Evolutionary conservation across 2,888 invertebrate species (phyloP).

Genomic region (Nebria salina): DNA sequence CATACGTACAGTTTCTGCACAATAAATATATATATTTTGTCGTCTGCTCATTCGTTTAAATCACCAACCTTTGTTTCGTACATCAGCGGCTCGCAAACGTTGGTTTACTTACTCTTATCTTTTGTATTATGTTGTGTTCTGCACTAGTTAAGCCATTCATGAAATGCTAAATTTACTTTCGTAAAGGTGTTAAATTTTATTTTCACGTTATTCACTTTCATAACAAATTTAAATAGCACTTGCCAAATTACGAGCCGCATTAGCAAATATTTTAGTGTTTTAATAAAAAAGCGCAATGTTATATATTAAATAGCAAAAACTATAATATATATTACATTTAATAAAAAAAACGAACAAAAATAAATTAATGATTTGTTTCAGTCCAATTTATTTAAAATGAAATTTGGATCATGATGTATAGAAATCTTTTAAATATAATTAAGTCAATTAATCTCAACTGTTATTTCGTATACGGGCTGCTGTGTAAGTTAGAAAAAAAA

Average conservation of each 20-base stretch:
- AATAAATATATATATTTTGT: constrained; percentile 2
- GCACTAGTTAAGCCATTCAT: not conserved
- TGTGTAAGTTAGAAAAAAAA: not conserved
- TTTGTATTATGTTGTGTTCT: not conserved
- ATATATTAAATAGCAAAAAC: too few relatives aligned
- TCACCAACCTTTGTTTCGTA: constrained; percentile 7
- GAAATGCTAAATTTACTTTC: not conserved
- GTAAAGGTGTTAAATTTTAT: not conserved
- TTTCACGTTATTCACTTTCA: not conserved
- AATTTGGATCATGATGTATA: too few relatives aligned
- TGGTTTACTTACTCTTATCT: constrained; percentile 3
- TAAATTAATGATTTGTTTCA: too few relatives aligned
- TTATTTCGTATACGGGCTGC: not conserved
- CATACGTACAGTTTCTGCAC: not conserved
- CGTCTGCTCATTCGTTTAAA: not conserved
- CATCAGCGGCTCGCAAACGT: not conserved
- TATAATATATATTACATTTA: too few relatives aligned
- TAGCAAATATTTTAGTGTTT: too few relatives aligned
- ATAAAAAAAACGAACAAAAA: too few relatives aligned
- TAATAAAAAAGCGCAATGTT: too few relatives aligned
- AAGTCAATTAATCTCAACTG: not conserved
- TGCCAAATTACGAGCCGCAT: too few relatives aligned
- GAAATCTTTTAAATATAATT: not conserved
- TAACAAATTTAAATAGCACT: not conserved
- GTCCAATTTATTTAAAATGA: too few relatives aligned